Base-by-base conservation (phyloP, 1,140 invertebrate species). In the Drosophila neocordata region DNA sequence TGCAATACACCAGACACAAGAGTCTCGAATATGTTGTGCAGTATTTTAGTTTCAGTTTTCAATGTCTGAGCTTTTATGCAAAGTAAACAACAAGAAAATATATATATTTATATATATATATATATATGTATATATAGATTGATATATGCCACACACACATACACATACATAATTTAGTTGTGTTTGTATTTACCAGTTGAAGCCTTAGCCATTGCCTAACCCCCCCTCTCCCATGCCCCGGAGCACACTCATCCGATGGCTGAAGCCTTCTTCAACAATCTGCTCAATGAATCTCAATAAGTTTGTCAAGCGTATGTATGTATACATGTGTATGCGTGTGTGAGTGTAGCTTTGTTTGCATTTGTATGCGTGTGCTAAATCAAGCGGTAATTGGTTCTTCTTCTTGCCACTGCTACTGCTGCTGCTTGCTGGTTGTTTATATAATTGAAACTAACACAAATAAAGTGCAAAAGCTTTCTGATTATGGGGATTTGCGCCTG, bases 21-120 rank as follows among this genome's bases (percentile, higher is more conserved):
- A 75, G 83, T 87, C 79, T 87, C 83, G 31, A 78, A 70, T 82
- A 79, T 88, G 78, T 81, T 82, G 78, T 87, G 78, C 83, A 88
- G 78, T 87, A 87, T 87, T 87, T 87, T 88, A 87, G 82, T 87
- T 87, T 87, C 82, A 87, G 82, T 87, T 87, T 87, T 88, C 83
- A 87, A 88, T 87, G 83, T 75, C 75, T 87, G 63, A 82, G 83
- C 82, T 79, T 87, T 87, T 82, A 85, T 87, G 82, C 81, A 87
- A 87, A 87, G 83, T 70, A 85, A 85, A 87, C 77, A 85, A 60
- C 41, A 66, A 20, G n/a, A 61, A 66, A 12, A 13, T 5, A 48
- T 9, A 48, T 11, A 35, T 1, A 31, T 31, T 11, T 18, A 48
- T 8, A 52, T 11, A 48, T 52, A 35, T 37, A n/a, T 52, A 15